A percentile compares a stretch with the other conserved stretches of the same genome.
Conservation (phyloP, 2,888 invertebrate species). For the Uloborus plumipes region DNA sequence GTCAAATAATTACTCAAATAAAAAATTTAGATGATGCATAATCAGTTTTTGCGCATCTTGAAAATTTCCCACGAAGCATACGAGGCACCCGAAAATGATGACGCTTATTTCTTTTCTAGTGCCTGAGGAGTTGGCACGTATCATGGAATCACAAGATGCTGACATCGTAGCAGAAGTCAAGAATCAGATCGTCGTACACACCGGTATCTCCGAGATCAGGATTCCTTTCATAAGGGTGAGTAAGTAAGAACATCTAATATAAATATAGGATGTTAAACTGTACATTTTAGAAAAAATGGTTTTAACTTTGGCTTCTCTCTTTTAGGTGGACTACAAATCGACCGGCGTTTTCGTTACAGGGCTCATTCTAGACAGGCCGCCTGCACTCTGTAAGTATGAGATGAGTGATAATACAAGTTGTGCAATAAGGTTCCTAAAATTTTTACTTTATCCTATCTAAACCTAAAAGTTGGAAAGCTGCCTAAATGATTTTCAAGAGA, state of each 20-base stretch:
- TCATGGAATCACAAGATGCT: constrained; percentile 36
- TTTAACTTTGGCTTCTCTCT: background rate
- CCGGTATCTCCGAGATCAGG: constrained; percentile 33
- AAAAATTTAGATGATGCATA: no score
- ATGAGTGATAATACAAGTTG: no score
- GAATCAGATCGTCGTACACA: background rate
- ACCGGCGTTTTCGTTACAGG: constrained; percentile 40
- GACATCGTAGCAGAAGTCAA: background rate
- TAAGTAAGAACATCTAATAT: background rate
- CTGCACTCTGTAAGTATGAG: constrained; percentile 39
- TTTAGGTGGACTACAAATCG: constrained; percentile 47
- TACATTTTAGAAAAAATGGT: background rate
- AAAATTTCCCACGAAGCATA: no score
- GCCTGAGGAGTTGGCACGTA: background rate
- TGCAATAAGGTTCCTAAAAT: no score
- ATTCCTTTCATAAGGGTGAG: constrained; percentile 44
- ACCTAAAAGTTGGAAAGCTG: no score
- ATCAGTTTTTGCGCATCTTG: no score
- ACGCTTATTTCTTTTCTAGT: constrained; percentile 13
- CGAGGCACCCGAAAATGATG: no score
- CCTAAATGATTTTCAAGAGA: background rate
- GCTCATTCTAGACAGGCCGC: constrained; percentile 43
- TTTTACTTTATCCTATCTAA: no score
- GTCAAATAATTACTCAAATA: no score
- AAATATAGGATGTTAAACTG: no score